Evolutionary conservation across 2,797 vertebrate species (phyloP).

Genomic region (Lates japonicus): DNA sequence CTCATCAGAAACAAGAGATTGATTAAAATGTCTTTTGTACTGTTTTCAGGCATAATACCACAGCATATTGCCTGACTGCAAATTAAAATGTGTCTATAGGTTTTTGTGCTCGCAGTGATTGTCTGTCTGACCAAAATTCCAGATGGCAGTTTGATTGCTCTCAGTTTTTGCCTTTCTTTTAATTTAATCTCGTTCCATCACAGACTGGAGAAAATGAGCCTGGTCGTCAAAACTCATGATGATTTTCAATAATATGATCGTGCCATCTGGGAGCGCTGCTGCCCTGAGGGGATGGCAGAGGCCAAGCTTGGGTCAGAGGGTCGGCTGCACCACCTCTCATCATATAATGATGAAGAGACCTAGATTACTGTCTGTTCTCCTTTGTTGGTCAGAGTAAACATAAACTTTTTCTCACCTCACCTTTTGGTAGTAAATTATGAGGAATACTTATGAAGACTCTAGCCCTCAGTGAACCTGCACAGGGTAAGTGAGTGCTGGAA

Average conservation of each 20-base stretch:
- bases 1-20: slow-evolving; percentile 49
- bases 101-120: slow-evolving; percentile 41
- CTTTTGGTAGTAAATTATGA: slow-evolving; percentile 1
- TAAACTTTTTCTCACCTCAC: neutral
- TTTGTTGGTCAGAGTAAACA: slow-evolving; percentile 2
- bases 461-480: too few species aligned
- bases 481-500: too few species aligned
- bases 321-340: slow-evolving; percentile 31
- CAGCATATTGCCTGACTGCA: slow-evolving; percentile 14
- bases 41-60: slow-evolving; percentile 31
- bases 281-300: slow-evolving; percentile 22
- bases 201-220: slow-evolving; percentile 61
- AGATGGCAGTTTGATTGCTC: slow-evolving; percentile 74
- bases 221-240: slow-evolving; percentile 58
- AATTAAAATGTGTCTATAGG: slow-evolving; percentile 47
- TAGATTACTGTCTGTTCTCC: slow-evolving; percentile 15
- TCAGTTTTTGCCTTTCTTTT: slow-evolving; percentile 60
- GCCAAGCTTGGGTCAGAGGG: slow-evolving; percentile 57
- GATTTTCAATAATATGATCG: slow-evolving; percentile 58
- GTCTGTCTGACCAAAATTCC: slow-evolving; percentile 65
- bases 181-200: slow-evolving; percentile 62
- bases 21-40: slow-evolving; percentile 36
- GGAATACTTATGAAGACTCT: neutral
- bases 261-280: slow-evolving; percentile 55
- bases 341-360: slow-evolving; percentile 18